Conservation (phyloP, 1,140 invertebrate species). For the Pteromalus puparum region DNA sequence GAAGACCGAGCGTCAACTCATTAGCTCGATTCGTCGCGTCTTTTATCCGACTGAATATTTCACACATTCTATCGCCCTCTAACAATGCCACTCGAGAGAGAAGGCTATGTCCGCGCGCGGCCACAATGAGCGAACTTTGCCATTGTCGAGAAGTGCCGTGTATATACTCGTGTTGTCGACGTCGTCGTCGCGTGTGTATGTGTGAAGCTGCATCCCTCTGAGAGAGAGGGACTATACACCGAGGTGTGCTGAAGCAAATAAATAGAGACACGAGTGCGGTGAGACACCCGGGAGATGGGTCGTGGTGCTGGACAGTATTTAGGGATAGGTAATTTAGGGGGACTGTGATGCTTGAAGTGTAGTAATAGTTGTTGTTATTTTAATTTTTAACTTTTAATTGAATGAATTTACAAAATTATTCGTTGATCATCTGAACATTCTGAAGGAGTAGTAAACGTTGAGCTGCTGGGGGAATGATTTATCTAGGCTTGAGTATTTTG, state of each 20-base stretch:
- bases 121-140: constrained; percentile 69
- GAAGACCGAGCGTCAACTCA: not conserved
- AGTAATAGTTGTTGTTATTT: not conserved
- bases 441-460: too few relatives aligned
- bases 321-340: not conserved
- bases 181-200: not conserved
- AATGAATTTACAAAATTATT: not conserved
- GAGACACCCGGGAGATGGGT: not conserved
- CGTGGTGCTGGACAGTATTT: not conserved
- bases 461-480: too few relatives aligned
- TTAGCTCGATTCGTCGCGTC: not conserved
- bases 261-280: constrained; percentile 16
- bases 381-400: not conserved
- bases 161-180: too few relatives aligned
- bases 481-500: too few relatives aligned
- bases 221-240: not conserved
- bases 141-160: constrained; percentile 58
- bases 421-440: too few relatives aligned
- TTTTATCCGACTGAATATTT: constrained; percentile 19
- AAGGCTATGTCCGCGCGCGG: constrained; percentile 58
- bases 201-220: not conserved
- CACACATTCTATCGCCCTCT: not conserved
- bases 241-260: not conserved
- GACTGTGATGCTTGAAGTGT: not conserved
- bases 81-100: constrained; percentile 24